Percentiles rank a stretch among this genome's conserved stretches.
phyloP scores from a whole-genome alignment of 2,888 invertebrate species.

The Notodonta dromedarius region DNA sequence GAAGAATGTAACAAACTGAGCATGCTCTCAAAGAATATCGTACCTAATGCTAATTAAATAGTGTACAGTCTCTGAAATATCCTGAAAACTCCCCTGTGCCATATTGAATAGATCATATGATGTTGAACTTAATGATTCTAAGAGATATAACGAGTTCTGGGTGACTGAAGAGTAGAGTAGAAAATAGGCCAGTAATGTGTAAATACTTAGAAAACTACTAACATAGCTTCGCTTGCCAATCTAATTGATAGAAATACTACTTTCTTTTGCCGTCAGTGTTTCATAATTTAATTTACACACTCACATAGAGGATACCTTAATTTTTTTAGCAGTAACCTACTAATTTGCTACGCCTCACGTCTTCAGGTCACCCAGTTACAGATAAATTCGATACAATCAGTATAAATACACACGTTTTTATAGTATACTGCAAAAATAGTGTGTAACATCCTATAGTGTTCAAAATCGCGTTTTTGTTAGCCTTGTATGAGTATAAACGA shows the following conservation, averaged over 20 bases:
- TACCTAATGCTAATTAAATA: conserved; percentile 28
- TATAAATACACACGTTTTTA: conserved; percentile 75
- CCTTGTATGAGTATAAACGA: conserved; percentile 60
- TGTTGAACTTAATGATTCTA: conserved; percentile 11
- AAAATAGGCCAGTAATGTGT: background rate
- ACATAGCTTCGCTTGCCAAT: background rate
- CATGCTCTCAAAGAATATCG: conserved; percentile 60
- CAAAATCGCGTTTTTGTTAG: conserved; percentile 71
- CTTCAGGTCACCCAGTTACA: conserved; percentile 5
- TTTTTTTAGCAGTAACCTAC: conserved; percentile 6
- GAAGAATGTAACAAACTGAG: conserved; percentile 66
- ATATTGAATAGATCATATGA: conserved; percentile 42
- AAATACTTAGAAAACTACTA: background rate
- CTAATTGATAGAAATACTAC: background rate
- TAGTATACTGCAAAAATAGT: conserved; percentile 79
- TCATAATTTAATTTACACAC: background rate
- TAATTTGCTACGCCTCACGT: conserved; percentile 2
- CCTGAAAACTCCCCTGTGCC: conserved; percentile 50
- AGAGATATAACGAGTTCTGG: background rate
- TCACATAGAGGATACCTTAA: background rate
- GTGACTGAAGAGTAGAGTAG: background rate
- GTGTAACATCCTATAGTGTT: conserved; percentile 60
- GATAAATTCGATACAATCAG: conserved; percentile 13
- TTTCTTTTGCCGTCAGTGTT: background rate
- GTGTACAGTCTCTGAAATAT: conserved; percentile 23